phyloP scores from a whole-genome alignment of 1,140 invertebrate species.

The Zophobas morio region DNA sequence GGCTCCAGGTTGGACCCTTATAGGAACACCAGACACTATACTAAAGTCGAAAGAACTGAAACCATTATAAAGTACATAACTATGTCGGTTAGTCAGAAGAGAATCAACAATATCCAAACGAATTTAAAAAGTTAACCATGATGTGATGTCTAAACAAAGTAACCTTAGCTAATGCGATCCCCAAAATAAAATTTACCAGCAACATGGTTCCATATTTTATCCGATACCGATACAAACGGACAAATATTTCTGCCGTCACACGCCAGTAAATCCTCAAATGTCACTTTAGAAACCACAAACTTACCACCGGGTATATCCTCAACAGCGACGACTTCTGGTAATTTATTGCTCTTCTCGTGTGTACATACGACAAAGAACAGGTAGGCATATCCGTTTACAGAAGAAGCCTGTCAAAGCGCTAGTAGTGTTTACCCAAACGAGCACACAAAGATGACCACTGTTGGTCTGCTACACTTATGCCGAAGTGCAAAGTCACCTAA shows the following conservation, averaged over 20 bases:
- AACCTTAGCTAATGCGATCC: no score
- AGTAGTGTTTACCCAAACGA: conserved; percentile 26
- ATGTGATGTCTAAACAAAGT: no score
- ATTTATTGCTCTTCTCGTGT: conserved; percentile 35
- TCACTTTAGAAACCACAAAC: conserved; percentile 28
- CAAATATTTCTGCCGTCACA: conserved; percentile 12
- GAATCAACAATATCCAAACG: no score
- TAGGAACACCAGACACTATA: no score
- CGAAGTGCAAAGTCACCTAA: conserved; percentile 26
- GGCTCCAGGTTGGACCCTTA: no score
- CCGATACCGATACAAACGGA: not conserved
- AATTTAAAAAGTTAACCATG: no score
- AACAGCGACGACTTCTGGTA: conserved; percentile 38
- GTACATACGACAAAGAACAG: conserved; percentile 36
- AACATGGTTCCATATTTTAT: not conserved
- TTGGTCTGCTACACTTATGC: conserved; percentile 15
- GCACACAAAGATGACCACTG: conserved; percentile 22
- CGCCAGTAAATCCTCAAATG: conserved; percentile 26
- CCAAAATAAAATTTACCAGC: not conserved
- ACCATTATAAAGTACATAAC: no score
- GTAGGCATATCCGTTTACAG: conserved; percentile 41
- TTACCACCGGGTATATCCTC: conserved; percentile 13
- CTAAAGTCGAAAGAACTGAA: no score
- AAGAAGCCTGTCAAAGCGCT: conserved; percentile 31
- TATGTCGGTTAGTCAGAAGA: no score